Evolutionary conservation across 2,888 invertebrate species (phyloP).

Genomic region (Choristoneura rosaceana): DNA sequence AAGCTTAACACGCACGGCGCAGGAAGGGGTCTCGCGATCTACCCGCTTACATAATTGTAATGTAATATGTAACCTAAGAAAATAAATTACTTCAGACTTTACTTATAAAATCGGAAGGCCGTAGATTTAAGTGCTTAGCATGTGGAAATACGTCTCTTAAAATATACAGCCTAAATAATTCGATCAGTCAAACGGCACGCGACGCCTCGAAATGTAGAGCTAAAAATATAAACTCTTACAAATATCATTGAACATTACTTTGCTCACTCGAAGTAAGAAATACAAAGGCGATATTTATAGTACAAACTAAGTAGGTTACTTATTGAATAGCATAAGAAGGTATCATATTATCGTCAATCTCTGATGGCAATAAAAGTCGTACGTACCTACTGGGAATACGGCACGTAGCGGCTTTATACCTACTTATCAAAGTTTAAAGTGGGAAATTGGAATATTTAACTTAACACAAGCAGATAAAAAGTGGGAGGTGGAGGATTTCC

Average conservation of each 20-base stretch:
- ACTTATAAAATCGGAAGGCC: background rate
- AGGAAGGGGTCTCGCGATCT: background rate
- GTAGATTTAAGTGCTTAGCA: background rate
- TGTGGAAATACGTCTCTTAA: background rate
- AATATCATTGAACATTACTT: background rate
- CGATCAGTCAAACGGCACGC: conserved; percentile 9
- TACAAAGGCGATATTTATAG: background rate
- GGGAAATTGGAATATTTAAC: too few relatives aligned
- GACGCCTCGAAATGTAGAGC: background rate
- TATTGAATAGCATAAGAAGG: too few relatives aligned
- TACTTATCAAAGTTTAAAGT: too few relatives aligned
- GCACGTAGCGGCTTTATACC: too few relatives aligned
- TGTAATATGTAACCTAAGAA: background rate
- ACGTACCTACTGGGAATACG: too few relatives aligned
- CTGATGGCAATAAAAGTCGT: too few relatives aligned
- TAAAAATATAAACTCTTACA: background rate
- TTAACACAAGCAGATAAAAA: too few relatives aligned
- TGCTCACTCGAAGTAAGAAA: background rate
- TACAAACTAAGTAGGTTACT: background rate
- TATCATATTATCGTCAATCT: too few relatives aligned
- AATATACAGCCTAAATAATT: background rate
- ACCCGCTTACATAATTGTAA: background rate
- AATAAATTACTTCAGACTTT: background rate
- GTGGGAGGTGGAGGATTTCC: too few relatives aligned
- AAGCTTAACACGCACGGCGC: background rate